Percentiles rank a stretch among this genome's conserved stretches.
Conservation (phyloP, 2,888 invertebrate genomes). For the Thelaira solivaga region DNA sequence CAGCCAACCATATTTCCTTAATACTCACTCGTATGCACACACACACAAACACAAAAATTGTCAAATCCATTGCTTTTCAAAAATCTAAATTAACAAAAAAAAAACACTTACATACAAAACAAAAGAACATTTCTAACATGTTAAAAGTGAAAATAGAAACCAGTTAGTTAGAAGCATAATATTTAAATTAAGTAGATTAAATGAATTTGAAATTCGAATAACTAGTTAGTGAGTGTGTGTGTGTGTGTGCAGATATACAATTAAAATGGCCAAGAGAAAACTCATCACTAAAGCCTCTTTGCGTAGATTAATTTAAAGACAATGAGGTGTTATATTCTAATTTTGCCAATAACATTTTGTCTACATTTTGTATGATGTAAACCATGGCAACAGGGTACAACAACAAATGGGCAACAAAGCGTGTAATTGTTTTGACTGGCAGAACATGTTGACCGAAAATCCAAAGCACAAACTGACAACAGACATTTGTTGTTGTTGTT, state of each 20-base stretch:
- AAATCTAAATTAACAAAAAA: not conserved
- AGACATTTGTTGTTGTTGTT: not conserved
- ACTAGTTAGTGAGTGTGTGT: not conserved
- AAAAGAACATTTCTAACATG: too few species aligned
- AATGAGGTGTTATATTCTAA: conserved; percentile 55
- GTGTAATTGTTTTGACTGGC: conserved; percentile 63
- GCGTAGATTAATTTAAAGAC: conserved; percentile 53
- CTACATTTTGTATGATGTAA: not conserved
- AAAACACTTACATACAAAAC: not conserved
- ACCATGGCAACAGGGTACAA: conserved; percentile 10
- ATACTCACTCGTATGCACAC: not conserved
- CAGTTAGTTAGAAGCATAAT: too few species aligned
- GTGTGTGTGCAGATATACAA: not conserved
- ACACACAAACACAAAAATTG: too few species aligned
- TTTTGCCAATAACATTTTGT: conserved; percentile 47
- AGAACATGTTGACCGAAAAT: conserved; percentile 59
- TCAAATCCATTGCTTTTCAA: not conserved
- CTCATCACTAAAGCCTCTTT: conserved; percentile 36
- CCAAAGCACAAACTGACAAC: conserved; percentile 22
- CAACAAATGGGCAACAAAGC: conserved; percentile 58
- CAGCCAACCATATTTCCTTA: not conserved
- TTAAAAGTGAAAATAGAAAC: too few species aligned
- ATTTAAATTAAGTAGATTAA: not conserved
- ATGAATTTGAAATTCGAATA: too few species aligned
- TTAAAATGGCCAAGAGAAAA: conserved; percentile 21